These are phyloP conservation scores for Strongylocentrotus purpuratus DNA, from an alignment of 35 echinoderm and acorn worm species.

Conservation along the genomic window DNA sequence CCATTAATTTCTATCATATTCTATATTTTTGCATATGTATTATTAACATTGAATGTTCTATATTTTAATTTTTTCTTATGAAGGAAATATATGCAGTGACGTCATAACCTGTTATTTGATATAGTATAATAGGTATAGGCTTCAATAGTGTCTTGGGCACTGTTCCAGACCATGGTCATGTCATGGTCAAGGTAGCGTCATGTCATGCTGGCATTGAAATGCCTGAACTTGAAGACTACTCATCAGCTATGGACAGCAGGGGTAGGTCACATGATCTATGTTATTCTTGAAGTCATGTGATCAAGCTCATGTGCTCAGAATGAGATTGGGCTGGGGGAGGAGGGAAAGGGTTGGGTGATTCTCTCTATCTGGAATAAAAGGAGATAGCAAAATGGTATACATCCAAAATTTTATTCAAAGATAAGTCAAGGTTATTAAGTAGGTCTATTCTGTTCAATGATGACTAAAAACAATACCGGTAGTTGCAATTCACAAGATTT, in stretches of 20 bases:
- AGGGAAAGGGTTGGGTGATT: too few species aligned
- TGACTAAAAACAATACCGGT: too few species aligned
- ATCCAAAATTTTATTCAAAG: neutral
- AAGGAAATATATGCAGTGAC: neutral
- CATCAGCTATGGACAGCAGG: neutral
- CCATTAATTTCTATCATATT: too few species aligned
- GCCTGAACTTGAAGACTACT: neutral
- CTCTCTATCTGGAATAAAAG: neutral
- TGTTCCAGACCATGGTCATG: neutral
- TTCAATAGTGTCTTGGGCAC: neutral
- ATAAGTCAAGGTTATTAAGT: neutral
- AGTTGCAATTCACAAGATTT: too few species aligned
- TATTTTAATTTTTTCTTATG: neutral
- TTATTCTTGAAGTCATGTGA: neutral
- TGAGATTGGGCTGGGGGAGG: neutral
- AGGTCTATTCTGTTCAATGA: too few species aligned
- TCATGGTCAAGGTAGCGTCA: neutral
- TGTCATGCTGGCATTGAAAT: constrained; percentile 1
- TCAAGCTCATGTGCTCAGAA: neutral
- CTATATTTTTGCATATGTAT: too few species aligned
- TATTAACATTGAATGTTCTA: too few species aligned
- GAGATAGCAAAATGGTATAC: neutral
- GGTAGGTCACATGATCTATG: neutral
- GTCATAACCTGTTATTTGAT: constrained; percentile 11
- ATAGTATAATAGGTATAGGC: neutral